These are phyloP conservation scores for Girardia tigrina DNA, from an alignment of 2,888 invertebrate genomes.

Conservation along the genomic window DNA sequence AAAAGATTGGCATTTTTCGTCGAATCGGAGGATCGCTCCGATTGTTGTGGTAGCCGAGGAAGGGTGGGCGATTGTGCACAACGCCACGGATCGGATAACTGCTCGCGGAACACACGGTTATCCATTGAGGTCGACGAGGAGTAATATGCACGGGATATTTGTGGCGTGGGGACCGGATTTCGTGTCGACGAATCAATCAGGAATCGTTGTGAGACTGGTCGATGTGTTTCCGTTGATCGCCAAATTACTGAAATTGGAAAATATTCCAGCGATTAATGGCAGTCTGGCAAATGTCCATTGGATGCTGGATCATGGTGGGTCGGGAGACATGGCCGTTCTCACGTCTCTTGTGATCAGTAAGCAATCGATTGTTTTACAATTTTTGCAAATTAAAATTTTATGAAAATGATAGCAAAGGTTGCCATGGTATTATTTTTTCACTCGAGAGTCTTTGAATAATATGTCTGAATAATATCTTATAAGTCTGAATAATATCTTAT, in stretches of 20 bases:
- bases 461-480: too few species aligned
- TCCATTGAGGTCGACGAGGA: not conserved
- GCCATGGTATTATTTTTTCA: too few species aligned
- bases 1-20: constrained; percentile 25
- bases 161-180: not conserved
- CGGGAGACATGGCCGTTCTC: not conserved
- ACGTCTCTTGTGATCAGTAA: not conserved
- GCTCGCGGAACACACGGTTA: not conserved
- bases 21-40: constrained; percentile 11
- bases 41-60: constrained; percentile 30
- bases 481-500: too few species aligned
- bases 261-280: not conserved
- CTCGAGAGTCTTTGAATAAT: too few species aligned
- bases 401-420: too few species aligned
- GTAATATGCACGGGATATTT: not conserved
- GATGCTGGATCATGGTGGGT: not conserved
- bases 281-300: not conserved
- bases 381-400: too few species aligned
- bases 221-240: constrained; percentile 3
- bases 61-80: not conserved
- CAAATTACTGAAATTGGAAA: not conserved
- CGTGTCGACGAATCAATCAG: not conserved
- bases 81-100: not conserved
- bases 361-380: too few species aligned
- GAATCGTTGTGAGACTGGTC: not conserved